Evolutionary conservation across 2,113 vertebrate species (phyloP), one percentile per base, ranked within the genome.

Genomic region (Thomomys bottae): DNA sequence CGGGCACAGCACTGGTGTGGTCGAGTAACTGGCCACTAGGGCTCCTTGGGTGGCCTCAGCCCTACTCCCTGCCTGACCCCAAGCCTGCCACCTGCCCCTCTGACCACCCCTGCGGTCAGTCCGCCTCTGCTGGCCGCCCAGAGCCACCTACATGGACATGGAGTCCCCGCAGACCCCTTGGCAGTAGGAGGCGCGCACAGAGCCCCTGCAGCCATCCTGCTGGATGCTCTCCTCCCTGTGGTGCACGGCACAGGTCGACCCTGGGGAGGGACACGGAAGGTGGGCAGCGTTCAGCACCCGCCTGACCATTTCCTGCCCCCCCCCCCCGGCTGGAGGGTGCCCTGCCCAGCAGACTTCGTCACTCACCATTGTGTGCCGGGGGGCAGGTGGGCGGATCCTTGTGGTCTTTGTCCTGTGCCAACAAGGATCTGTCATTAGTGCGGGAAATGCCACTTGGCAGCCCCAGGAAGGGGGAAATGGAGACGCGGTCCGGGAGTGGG

Each of bases 111-210:
- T n/a, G n/a, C n/a, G n/a, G n/a, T n/a, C n/a, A n/a, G n/a, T n/a
- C n/a, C n/a, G n/a, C n/a, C n/a, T n/a, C n/a, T n/a, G n/a, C n/a
- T n/a, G 49, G 49, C 49, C 49, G 49, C 49, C 49, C 2, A 15
- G 49, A 15, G 42, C 5, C 80, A 94, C 97, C 32, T 96, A 98
- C 98, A 57, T 85, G 76, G 98, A 97, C n/a, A 57, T 81, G 57
- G 96, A 97, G 28, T 94, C 95, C 20, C 92, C 95, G 0, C 98
- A 98, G 94, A 83, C 90, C 63, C 98, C 98, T 82, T 84, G 88
- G 59, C 98, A 98, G 90, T 96, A 97, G 20, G 97, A 38, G 20
- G 98, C 79, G 80, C 82, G 92, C 88, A 98, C 95, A 0, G 97
- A 96, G 34, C 18, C 17, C 3, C 93, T 85, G 88, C 98, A 98